Evolutionary conservation across 2,888 invertebrate species (phyloP), one percentile per base, ranked within the genome.

Genomic region (Parnassius smintheus): DNA sequence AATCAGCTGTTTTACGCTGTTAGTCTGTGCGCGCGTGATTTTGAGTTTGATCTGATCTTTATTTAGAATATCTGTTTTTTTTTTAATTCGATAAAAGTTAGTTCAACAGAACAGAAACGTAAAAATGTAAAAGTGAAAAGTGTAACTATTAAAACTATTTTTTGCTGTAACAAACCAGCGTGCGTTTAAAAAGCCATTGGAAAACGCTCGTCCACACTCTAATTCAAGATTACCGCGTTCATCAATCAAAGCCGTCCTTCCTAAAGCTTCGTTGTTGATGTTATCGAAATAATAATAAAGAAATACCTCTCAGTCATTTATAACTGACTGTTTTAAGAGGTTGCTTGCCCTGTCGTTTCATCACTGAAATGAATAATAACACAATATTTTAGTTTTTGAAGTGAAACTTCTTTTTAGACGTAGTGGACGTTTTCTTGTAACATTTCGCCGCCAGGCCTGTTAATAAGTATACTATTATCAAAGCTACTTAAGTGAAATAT

Each of bases 191-290:
- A 49, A 11, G 8, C 0, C 49, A 13, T 13, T n/a, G 49, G 12
- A 13, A 49, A 49, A 49, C 13, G 49, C 49, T 49, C 18, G 49
- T 49, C 13, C 10, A n/a, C 52, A 0, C 9, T 10, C 2, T n/a
- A n/a, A 46, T 57, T 57, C 48, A 50, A 50, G 61, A 50, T 62
- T 52, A 44, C 56, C 18, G 25, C 18, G 57, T 13, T 62, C 65
- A 65, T 65, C 65, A 65, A 65, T 65, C 65, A 65, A 62, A 56
- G 56, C 42, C 49, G 62, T 50, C 56, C 42, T 18, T 25, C 51
- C 44, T 46, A 59, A 60, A 57, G 62, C 56, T 53, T 53, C 59
- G 49, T 61, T 61, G 61, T 66, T 63, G 66, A 66, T 63, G 51
- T 53, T 62, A 65, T 65, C 62, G 55, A 61, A 64, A 56, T 61